Conservation (phyloP, 2,888 invertebrate species). For the Netelia virgata region DNA sequence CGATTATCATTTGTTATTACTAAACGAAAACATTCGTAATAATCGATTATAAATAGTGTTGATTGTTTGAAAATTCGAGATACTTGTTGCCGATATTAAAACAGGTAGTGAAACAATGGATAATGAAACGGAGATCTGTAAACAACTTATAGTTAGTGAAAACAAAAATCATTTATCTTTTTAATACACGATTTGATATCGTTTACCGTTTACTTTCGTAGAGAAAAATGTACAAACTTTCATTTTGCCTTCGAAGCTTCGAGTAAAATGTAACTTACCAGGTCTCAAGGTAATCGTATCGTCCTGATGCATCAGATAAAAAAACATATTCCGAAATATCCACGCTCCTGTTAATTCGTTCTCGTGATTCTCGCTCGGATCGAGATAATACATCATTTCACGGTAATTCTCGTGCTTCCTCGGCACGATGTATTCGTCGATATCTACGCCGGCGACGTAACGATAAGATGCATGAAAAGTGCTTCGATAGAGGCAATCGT, state of each 20-base stretch:
- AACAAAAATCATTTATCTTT: too few species aligned
- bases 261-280: conserved; percentile 77
- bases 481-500: conserved; percentile 80
- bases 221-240: too few species aligned
- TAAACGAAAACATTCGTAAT: too few species aligned
- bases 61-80: too few species aligned
- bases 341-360: conserved; percentile 81
- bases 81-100: too few species aligned
- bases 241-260: neutral
- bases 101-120: too few species aligned
- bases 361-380: conserved; percentile 42
- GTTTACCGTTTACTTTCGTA: too few species aligned
- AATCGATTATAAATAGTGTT: too few species aligned
- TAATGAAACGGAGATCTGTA: too few species aligned
- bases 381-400: conserved; percentile 80
- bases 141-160: too few species aligned
- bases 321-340: conserved; percentile 86
- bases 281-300: conserved; percentile 81
- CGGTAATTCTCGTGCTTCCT: conserved; percentile 71
- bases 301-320: conserved; percentile 85
- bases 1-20: too few species aligned
- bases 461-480: conserved; percentile 78
- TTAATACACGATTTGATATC: too few species aligned
- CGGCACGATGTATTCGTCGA: conserved; percentile 82
- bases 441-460: conserved; percentile 78